Percentiles rank a stretch among this genome's conserved stretches.
Evolutionary conservation across 2,797 vertebrate species (phyloP).

Genomic region (Decapterus maruadsi): DNA sequence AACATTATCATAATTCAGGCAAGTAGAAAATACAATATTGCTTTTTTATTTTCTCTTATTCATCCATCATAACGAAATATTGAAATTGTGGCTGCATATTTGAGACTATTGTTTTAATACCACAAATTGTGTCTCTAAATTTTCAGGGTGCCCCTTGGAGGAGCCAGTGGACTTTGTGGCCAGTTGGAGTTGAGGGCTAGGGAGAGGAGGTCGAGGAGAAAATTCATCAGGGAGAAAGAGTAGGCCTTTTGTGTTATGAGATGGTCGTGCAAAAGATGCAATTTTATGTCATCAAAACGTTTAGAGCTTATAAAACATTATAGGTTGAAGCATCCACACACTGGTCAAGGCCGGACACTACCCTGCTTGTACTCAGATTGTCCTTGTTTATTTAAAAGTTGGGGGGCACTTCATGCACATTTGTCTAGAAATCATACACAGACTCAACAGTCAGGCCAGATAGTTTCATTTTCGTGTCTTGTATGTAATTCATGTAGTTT

Average conservation of each 20-base stretch:
- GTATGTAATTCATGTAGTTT: not conserved
- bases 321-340: too few relatives aligned
- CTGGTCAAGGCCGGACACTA: not conserved
- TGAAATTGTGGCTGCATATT: too few relatives aligned
- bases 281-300: not conserved
- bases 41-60: too few relatives aligned
- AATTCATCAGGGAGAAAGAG: not conserved
- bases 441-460: not conserved
- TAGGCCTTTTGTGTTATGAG: not conserved
- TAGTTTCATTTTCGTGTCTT: not conserved
- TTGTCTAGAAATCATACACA: not conserved
- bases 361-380: slow-evolving; percentile 5
- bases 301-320: not conserved
- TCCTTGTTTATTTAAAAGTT: not conserved
- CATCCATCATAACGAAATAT: too few relatives aligned
- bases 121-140: too few relatives aligned
- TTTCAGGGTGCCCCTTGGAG: too few relatives aligned
- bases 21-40: too few relatives aligned
- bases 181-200: too few relatives aligned
- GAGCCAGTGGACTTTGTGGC: too few relatives aligned
- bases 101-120: too few relatives aligned
- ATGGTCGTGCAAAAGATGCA: not conserved
- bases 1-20: too few relatives aligned
- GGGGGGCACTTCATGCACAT: not conserved
- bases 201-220: too few relatives aligned